Evolutionary conservation across 1,140 invertebrate species (phyloP), one percentile per base, ranked within the genome.

Genomic region (Ephestia elutella): DNA sequence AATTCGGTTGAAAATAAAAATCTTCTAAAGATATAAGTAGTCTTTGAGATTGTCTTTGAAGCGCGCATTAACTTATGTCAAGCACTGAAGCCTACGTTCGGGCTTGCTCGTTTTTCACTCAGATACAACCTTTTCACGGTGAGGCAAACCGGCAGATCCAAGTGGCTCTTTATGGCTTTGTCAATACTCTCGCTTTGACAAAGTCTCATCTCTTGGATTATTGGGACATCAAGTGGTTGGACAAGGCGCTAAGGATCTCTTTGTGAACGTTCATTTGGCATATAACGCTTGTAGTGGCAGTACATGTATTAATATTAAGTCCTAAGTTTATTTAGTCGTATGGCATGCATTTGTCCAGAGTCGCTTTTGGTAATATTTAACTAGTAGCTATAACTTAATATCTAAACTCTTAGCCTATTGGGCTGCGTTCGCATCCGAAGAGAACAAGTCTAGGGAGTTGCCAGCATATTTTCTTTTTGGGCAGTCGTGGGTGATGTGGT

Each of bases 171-270:
- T 8, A 38, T 38, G 32, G 13, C 32, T 38, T 38, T 38, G 32
- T 38, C 32, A 38, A 13, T 11, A 38, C 32, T 38, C 32, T 8
- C 8, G 21, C 17, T 10, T 35, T 62, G 56, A 62, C 57, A 17
- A 57, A 57, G 55, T 62, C 38, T 54, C 10, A n/a, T n/a, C n/a
- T n/a, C 1, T 32, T 10, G 7, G 13, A 44, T 44, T 44, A 17
- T 44, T 1, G 8, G 32, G 13, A 13, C 3, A 44, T 44, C 10
- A 15, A 15, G 10, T 44, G 1, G 38, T 44, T 2, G n/a, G 13
- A 44, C 32, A 38, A 10, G 11, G 38, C 15, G n/a, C 38, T 44
- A 44, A 44, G n/a, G 5, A 44, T 44, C n/a, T 44, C 38, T 15
- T 15, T n/a, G 13, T n/a, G 7, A 15, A 44, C 32, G 38, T 44